phyloP scores from a whole-genome alignment of 2,797 vertebrate genomes.

The Eulemur rubriventer region DNA sequence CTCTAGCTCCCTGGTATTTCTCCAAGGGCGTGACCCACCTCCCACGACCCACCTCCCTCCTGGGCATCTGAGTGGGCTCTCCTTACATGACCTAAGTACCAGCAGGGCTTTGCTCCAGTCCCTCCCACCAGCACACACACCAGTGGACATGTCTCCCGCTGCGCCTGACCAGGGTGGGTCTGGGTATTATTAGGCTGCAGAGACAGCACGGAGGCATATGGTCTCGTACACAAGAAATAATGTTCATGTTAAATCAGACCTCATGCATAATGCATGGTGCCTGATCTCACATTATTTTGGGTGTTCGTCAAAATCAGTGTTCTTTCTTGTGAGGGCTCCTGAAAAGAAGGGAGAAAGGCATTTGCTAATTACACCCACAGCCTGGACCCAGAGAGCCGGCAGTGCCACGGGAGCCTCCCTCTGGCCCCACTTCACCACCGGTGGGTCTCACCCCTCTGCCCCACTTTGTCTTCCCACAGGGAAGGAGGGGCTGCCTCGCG shows the following conservation, averaged over 20 bases:
- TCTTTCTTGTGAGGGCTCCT: slow-evolving; percentile 77
- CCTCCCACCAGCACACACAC: not conserved
- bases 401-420: not conserved
- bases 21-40: slow-evolving; percentile 19
- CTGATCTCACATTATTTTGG: slow-evolving; percentile 77
- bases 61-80: slow-evolving; percentile 33
- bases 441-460: slow-evolving; percentile 24
- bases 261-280: slow-evolving; percentile 80
- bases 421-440: not conserved
- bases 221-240: slow-evolving; percentile 63
- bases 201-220: slow-evolving; percentile 65
- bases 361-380: slow-evolving; percentile 54
- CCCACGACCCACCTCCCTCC: slow-evolving; percentile 18
- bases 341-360: slow-evolving; percentile 74
- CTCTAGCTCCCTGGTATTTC: slow-evolving; percentile 23
- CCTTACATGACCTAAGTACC: not conserved
- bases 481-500: slow-evolving; percentile 66
- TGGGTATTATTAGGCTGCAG: slow-evolving; percentile 62
- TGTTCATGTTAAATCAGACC: slow-evolving; percentile 75
- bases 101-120: not conserved
- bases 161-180: slow-evolving; percentile 65
- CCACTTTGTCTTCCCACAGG: slow-evolving; percentile 14
- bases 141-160: slow-evolving; percentile 60
- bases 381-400: not conserved
- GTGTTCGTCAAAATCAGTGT: slow-evolving; percentile 78